A percentile compares a stretch with the other conserved stretches of the same genome.
These are phyloP conservation scores for Neolamprologus toae DNA, from an alignment of 2,113 vertebrate species.

Conservation along the genomic window DNA sequence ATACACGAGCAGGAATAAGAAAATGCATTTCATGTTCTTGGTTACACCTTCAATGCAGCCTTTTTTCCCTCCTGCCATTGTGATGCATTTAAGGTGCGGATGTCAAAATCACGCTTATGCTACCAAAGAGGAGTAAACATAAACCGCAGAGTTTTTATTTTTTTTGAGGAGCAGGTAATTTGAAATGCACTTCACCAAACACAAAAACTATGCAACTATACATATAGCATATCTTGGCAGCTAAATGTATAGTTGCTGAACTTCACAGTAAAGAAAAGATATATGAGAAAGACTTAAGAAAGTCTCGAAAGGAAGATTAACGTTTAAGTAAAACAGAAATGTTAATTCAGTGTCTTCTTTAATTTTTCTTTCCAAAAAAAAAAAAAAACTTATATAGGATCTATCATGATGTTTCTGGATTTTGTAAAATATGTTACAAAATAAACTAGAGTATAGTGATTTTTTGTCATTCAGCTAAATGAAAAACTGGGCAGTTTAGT, in stretches of 20 bases:
- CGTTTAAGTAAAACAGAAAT: neutral
- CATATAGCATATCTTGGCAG: neutral
- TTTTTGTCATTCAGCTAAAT: neutral
- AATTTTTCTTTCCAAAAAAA: neutral
- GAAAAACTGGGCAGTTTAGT: neutral
- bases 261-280: neutral
- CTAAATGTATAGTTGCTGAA: neutral
- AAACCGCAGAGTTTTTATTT: neutral
- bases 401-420: neutral
- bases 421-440: neutral
- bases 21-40: neutral
- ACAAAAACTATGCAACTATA: neutral
- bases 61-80: neutral
- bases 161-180: neutral
- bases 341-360: neutral
- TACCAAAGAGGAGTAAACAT: neutral
- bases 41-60: neutral
- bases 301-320: neutral
- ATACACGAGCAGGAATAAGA: neutral
- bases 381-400: rapidly evolving
- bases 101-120: neutral
- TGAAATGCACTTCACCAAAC: neutral
- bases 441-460: neutral
- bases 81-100: neutral
- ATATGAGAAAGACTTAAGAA: neutral